These are phyloP conservation scores for Trypoxylus dichotomus DNA, from an alignment of 1,140 invertebrate genomes.

Conservation along the genomic window DNA sequence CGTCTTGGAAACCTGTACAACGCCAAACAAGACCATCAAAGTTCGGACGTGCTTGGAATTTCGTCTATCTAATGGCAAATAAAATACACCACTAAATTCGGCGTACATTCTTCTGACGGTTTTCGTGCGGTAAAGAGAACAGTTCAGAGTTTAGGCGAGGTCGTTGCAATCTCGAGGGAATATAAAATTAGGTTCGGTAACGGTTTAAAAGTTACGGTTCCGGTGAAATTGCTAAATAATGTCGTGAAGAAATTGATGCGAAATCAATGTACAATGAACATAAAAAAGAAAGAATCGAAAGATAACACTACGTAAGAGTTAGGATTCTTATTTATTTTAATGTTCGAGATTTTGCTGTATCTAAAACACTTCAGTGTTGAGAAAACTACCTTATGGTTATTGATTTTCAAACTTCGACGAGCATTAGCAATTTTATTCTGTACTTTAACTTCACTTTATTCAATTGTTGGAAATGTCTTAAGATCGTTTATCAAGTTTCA, in stretches of 20 bases:
- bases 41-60: constrained; percentile 30
- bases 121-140: neutral
- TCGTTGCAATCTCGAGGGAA: constrained; percentile 15
- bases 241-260: neutral
- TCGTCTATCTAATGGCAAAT: constrained; percentile 27
- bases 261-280: constrained; percentile 1
- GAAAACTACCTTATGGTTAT: neutral
- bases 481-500: neutral
- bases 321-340: neutral
- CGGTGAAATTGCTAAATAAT: constrained; percentile 9
- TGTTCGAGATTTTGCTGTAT: neutral
- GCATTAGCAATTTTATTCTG: neutral
- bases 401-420: neutral
- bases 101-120: neutral
- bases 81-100: constrained; percentile 27
- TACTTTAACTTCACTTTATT: neutral
- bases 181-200: neutral
- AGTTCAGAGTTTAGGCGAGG: neutral
- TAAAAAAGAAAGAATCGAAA: neutral
- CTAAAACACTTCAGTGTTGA: neutral
- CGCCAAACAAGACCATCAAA: constrained; percentile 32
- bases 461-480: neutral
- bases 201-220: constrained; percentile 1
- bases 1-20: constrained; percentile 29
- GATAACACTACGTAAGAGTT: neutral